Evolutionary conservation across 2,113 vertebrate species (phyloP), one percentile per base, ranked within the genome.

Genomic region (Lonchura striata): DNA sequence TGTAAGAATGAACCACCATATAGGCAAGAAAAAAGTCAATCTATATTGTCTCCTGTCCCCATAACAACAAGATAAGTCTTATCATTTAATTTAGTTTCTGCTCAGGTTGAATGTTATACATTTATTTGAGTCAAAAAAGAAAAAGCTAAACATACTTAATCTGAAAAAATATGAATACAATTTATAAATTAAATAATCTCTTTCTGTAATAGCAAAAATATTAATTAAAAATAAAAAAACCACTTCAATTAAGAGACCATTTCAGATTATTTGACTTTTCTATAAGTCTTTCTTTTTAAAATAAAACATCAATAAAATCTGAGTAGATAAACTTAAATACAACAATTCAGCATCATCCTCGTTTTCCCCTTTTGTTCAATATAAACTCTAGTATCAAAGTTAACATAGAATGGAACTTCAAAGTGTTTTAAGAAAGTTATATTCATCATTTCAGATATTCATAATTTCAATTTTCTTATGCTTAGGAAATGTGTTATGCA

Each of bases 241-340:
- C 7, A 9, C 1, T 39, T 60, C 8, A 0, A 7, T 25, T 35
- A 39, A 28, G 70, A 35, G 3, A 31, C 20, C 1, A 5, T 39
- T 12, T 69, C 33, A 54, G 4, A 37, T 8, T 19, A 3, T 17
- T 35, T 50, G 6, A 1, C 5, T 47, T 66, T 72, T 86, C 22
- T 7, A 41, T 13, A 60, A 47, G 21, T 37, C 3, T 69, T 6
- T 64, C 10, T 28, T 65, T 69, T 82, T 50, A 16, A 61, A 15
- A 7, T 24, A 52, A 65, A 61, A 0, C 3, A 44, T 70, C 11
- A n/a, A 18, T 56, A 37, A 44, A 77, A 71, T 10, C 2, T 19
- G 22, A n/a, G 9, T 22, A 54, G 5, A 57, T 52, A 35, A 59
- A 11, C 12, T 74, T 31, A 52, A 65, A 41, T 71, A 13, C 11